Percentiles rank a stretch among this genome's conserved stretches.
These are phyloP conservation scores for Chionoecetes opilio DNA, from an alignment of 1,140 invertebrate species.

Conservation along the genomic window DNA sequence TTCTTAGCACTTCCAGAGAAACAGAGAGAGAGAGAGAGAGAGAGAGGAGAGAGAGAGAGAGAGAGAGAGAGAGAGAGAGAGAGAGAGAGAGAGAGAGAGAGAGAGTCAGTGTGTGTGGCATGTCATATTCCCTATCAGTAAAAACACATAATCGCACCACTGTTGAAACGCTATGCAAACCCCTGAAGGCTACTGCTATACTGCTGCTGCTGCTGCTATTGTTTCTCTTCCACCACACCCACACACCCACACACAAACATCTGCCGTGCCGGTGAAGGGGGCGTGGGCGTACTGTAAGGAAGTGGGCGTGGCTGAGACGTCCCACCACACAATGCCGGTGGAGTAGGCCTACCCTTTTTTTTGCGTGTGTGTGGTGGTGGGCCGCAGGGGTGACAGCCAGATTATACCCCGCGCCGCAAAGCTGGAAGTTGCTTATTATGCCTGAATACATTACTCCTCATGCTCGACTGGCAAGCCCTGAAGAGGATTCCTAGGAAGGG, in stretches of 20 bases:
- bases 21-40: constrained; percentile 9
- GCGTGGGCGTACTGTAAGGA: constrained; percentile 1
- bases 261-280: neutral
- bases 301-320: constrained; percentile 13
- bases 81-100: constrained; percentile 27
- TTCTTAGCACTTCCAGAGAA: neutral
- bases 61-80: neutral
- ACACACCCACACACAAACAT: neutral
- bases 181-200: too few species aligned
- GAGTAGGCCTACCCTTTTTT: constrained; percentile 28
- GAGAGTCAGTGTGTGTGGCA: neutral
- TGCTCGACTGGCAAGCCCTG: neutral
- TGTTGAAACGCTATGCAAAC: too few species aligned
- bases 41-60: too few species aligned
- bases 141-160: too few species aligned
- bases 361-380: constrained; percentile 3
- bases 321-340: neutral
- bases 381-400: constrained; percentile 22
- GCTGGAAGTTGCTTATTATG: constrained; percentile 28
- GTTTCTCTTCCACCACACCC: neutral
- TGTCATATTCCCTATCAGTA: neutral
- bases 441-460: constrained; percentile 28
- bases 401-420: neutral
- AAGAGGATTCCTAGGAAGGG: neutral
- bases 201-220: too few species aligned